phyloP scores from a whole-genome alignment of 2,888 invertebrate genomes.

The Apotomis turbidana region DNA sequence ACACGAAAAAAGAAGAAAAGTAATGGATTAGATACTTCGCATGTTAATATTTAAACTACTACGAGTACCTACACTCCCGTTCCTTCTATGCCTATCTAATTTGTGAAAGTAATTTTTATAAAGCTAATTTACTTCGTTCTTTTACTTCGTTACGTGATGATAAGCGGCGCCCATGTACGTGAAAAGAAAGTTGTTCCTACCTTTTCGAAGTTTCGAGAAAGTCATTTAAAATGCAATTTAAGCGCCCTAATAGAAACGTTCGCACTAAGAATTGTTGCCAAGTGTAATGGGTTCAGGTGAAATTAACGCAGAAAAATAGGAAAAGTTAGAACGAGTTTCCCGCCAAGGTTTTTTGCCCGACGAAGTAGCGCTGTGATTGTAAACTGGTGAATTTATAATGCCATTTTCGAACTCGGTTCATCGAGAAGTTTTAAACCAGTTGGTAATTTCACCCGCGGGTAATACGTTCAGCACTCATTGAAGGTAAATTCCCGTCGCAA shows the following conservation, averaged over 20 bases:
- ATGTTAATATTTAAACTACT: too few species aligned
- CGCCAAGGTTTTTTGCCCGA: slow-evolving; percentile 75
- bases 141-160: slow-evolving; percentile 30
- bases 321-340: slow-evolving; percentile 83
- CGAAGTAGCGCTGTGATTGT: slow-evolving; percentile 82
- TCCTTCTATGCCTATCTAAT: background rate
- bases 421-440: slow-evolving; percentile 78
- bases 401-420: slow-evolving; percentile 83
- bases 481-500: slow-evolving; percentile 42
- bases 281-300: slow-evolving; percentile 83
- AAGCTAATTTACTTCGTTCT: background rate
- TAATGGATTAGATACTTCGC: too few species aligned
- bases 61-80: too few species aligned
- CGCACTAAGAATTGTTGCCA: slow-evolving; percentile 76
- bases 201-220: slow-evolving; percentile 58
- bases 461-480: slow-evolving; percentile 61
- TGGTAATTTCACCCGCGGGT: slow-evolving; percentile 75
- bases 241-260: slow-evolving; percentile 68
- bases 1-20: too few species aligned
- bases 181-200: slow-evolving; percentile 37
- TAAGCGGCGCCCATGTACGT: slow-evolving; percentile 24
- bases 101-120: too few species aligned
- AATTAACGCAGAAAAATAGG: slow-evolving; percentile 84
- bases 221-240: slow-evolving; percentile 80
- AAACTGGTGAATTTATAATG: slow-evolving; percentile 83